These are phyloP conservation scores for Mystacornis crossleyi DNA, from an alignment of 2,113 vertebrate genomes.

Conservation along the genomic window DNA sequence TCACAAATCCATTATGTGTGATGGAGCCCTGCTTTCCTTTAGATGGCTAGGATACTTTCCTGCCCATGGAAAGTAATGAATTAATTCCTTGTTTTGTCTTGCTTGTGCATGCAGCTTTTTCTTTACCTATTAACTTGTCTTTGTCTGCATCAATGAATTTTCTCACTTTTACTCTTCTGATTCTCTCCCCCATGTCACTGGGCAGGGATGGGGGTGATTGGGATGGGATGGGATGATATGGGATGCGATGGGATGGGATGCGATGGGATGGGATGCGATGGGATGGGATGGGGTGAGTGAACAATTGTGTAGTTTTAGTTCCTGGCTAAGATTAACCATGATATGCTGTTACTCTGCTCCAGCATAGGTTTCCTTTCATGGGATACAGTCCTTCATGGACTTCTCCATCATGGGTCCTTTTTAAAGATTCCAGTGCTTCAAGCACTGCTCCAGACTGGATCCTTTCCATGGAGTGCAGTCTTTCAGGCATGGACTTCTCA, in stretches of 20 bases:
- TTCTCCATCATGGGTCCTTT: not conserved
- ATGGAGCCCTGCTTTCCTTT: not conserved
- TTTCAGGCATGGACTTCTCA: not conserved
- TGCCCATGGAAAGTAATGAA: not conserved
- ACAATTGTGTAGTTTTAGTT: not conserved
- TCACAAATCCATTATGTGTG: not conserved
- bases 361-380: accelerated
- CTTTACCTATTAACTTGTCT: not conserved
- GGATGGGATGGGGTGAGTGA: not conserved
- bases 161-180: not conserved
- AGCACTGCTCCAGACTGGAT: not conserved
- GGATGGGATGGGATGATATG: not conserved
- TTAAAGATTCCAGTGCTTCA: not conserved
- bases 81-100: not conserved
- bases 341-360: not conserved
- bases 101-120: not conserved
- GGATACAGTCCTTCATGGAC: not conserved
- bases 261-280: too few species aligned
- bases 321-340: not conserved
- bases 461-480: not conserved
- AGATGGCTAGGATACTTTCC: not conserved
- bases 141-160: not conserved
- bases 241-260: too few species aligned
- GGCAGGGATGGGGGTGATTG: not conserved
- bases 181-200: not conserved